Base-by-base conservation (phyloP, 2,113 vertebrate species). In the Hippocampus mohnikei region DNA sequence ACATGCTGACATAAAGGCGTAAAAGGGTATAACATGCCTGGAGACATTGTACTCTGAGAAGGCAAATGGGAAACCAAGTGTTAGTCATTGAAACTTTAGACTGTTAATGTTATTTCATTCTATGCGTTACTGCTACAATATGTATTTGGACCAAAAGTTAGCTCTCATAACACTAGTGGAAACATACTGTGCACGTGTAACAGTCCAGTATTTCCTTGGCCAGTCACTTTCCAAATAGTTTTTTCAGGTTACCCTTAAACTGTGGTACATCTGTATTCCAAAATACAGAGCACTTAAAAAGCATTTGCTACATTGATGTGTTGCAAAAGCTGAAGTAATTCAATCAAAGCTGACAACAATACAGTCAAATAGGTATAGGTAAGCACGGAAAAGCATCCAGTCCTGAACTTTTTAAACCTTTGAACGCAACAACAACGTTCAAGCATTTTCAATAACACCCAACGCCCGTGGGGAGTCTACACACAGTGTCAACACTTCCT, bases 1-100 rank as follows among this genome's bases (percentile, higher is more conserved):
- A 84, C 71, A 80, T 80, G 78, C 79, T 72, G 74, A 82, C 77
- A 77, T 73, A 58, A 74, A 85, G 71, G 82, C 76, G 48, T 73
- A 3, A 61, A 76, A 61, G 70, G 50, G 69, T 66, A 76, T 73
- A 76, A 73, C 76, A 73, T 70, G 79, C 82, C 83, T 33, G 12
- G 68, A 72, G 69, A 80, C 69, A 83, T 74, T 71, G 76, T 76
- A 79, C 76, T 72, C 75, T 72, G 48, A 73, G 58, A 53, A 79
- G 65, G 44, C 33, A 63, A 10, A 60, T 29, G 60, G 61, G 44
- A 66, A 64, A 42, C 59, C 59, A 63, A 58, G 13, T 63, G 27
- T 69, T 41, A 9, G 33, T 70, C 63, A 52, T 67, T 69, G 23
- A 46, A 37, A 60, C 53, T 25, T 52, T 55, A 53, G 41, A 70